These are phyloP conservation scores for Phoxinus dragarum DNA, from an alignment of 2,797 vertebrate species.

Conservation along the genomic window DNA sequence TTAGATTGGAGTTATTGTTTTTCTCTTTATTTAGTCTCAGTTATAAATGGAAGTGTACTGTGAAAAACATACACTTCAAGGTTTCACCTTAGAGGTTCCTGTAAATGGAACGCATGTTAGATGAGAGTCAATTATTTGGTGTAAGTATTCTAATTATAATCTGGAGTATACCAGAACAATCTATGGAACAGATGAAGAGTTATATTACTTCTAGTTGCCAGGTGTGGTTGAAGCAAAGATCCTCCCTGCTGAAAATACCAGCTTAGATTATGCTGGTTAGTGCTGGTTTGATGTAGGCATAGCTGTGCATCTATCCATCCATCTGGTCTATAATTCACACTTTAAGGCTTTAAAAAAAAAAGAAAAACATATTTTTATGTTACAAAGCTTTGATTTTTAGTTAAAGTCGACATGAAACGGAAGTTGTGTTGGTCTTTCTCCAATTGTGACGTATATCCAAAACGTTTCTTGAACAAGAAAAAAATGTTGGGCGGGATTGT, in stretches of 20 bases:
- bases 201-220: neutral
- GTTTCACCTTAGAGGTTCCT: constrained; percentile 1
- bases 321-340: neutral
- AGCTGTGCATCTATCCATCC: neutral
- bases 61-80: constrained; percentile 21
- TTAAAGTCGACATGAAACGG: too few relatives aligned
- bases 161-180: neutral
- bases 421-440: too few relatives aligned
- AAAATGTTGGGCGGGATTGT: too few relatives aligned
- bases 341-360: neutral
- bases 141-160: neutral
- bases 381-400: too few relatives aligned
- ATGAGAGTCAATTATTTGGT: neutral
- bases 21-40: constrained; percentile 8
- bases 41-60: constrained; percentile 29
- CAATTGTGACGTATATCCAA: too few relatives aligned
- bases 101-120: constrained; percentile 1
- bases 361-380: too few relatives aligned
- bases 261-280: neutral
- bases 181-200: neutral
- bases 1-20: constrained; percentile 16
- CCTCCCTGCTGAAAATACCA: neutral
- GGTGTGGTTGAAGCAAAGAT: neutral
- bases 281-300: neutral
- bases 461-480: too few relatives aligned